Base-by-base conservation (phyloP, 2,888 invertebrate species). In the Epinotia demarniana region DNA sequence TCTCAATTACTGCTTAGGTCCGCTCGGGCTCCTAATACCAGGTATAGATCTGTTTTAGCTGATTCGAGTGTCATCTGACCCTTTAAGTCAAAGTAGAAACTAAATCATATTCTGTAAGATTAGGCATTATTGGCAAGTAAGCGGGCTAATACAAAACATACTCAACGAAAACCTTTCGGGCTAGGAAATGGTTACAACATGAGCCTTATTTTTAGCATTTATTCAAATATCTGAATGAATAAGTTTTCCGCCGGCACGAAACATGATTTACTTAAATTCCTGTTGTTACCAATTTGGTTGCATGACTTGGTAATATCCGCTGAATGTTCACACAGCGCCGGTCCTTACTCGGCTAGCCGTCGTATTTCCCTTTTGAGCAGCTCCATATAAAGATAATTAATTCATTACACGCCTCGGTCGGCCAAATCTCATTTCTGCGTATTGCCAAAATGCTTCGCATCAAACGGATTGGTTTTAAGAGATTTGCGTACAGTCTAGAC, bases 311-410 rank as follows among this genome's bases (percentile, higher is more conserved):
- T 33, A 46, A 64, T 60, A 46, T 58, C 55, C 67, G 61, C 60
- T 61, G 67, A 49, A 61, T 58, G 66, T 73, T 73, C 67, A 43
- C 53, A 53, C 53, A 16, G 53, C 27, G 43, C 33, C 57, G 55
- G 33, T 23, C 62, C 66, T 49, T 57, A 43, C 16, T 57, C 43
- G 73, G 61, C 11, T 23, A 18, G 16, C 6, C 64, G 60, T 13
- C 58, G 33, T 61, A 61, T 66, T 53, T 53, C 33, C 68, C 68
- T 57, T 68, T 68, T n/a, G 57, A 23, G 39, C 8, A 57, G 33
- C 61, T 58, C 68, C 73, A 46, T 73, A 62, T 39, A n/a, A 19
- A 73, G 68, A 73, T 73, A 69, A 61, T 73, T 53, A 55, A 67
- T 67, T 68, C 67, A 73, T 73, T 61, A 39, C 33, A 27, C 61